Base-by-base conservation (phyloP, 2,113 vertebrate species). In the Antennarius striatus region DNA sequence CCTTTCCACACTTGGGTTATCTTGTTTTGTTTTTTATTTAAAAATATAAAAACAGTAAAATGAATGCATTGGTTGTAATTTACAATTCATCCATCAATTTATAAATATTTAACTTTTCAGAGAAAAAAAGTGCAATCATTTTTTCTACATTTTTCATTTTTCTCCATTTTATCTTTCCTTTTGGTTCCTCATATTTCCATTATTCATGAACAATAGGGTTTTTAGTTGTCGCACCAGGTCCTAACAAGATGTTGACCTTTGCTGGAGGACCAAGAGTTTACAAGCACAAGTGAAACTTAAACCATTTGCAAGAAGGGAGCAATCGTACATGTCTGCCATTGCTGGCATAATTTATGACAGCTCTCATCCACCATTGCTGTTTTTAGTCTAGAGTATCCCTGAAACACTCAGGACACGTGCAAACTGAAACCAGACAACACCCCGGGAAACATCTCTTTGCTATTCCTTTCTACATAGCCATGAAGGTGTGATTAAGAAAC, bases 211-310 rank as follows among this genome's bases (percentile, higher is more conserved):
- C 79, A 85, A 86, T 84, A 29, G 55, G 30, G 58, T 60, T 62
- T 61, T 53, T 72, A 54, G 60, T 78, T 78, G 67, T 83, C 11
- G 46, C 63, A 63, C 53, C 56, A 78, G 71, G 56, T n/a, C 77
- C 80, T 89, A 88, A 88, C 85, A 85, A 86, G 81, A 79, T 81
- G 75, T 70, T 82, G 81, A 87, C 81, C 85, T 89, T 86, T 85
- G 76, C 79, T 63, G 68, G 65, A 66, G 62, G 46, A 73, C 59
- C 69, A 82, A 47, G 36, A 66, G 71, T 84, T 78, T 79, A 75
- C 83, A 79, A 88, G 78, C 80, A 70, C 15, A 50, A 84, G 71
- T 86, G 86, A 89, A 89, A 90, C 81, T 29, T 22, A 85, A 79
- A 81, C 69, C 68, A 68, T 61, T 54, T 10, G 56, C 61, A 77